Conservation (phyloP, 1,140 invertebrate species). For the Tyrophagus putrescentiae region DNA sequence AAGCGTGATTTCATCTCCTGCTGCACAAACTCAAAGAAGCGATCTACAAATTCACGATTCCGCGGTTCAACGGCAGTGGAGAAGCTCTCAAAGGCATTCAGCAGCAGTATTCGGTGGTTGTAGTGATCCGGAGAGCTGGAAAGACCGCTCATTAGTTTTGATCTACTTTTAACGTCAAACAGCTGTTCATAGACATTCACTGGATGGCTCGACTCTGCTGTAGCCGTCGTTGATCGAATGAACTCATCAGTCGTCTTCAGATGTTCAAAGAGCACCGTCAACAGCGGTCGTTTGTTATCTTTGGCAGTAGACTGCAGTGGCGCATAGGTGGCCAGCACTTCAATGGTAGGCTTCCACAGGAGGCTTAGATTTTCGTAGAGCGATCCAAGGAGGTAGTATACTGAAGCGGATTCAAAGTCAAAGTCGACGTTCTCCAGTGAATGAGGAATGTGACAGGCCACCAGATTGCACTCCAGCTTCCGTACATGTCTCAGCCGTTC, state of each 20-base stretch:
- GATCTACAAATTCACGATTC: conserved; percentile 55
- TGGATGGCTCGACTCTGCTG: background rate
- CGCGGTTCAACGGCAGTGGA: conserved; percentile 54
- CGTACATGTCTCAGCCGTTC: conserved; percentile 55
- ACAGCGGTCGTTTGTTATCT: background rate
- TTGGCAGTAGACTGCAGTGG: background rate
- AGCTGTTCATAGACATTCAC: background rate
- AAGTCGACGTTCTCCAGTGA: background rate
- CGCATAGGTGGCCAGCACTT: conserved; percentile 35
- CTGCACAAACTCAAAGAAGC: conserved; percentile 64
- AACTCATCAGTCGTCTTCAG: conserved; percentile 11
- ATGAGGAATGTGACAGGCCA: conserved; percentile 30
- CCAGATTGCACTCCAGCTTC: conserved; percentile 43
- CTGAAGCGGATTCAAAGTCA: conserved; percentile 34
- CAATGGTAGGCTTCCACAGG: conserved; percentile 64
- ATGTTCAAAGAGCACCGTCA: conserved; percentile 11
- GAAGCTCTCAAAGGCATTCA: conserved; percentile 58
- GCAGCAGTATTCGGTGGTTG: conserved; percentile 61
- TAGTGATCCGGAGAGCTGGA: conserved; percentile 40
- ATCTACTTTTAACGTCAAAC: background rate
- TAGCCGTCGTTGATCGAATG: background rate
- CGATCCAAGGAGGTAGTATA: conserved; percentile 62
- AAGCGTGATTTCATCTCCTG: conserved; percentile 31
- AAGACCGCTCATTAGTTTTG: background rate
- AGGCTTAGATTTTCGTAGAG: conserved; percentile 73